Conservation (phyloP, 2,888 invertebrate genomes). For the Malthinus flaveolus region DNA sequence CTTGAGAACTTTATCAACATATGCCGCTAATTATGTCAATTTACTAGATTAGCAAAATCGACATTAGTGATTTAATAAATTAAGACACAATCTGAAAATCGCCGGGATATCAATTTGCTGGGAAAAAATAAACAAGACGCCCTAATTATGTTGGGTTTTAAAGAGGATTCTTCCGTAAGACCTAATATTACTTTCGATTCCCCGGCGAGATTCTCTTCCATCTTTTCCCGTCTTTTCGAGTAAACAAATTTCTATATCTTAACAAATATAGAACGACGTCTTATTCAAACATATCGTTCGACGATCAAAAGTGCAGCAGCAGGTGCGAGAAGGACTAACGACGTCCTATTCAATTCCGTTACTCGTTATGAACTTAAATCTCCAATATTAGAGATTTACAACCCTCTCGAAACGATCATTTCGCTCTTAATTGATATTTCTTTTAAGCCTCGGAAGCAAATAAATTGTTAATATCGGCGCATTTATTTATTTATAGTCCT, state of each 20-base stretch:
- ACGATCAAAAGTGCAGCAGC: constrained; percentile 14
- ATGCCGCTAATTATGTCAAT: constrained; percentile 22
- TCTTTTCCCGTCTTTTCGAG: constrained; percentile 12
- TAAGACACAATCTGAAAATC: constrained; percentile 10
- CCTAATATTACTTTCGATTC: neutral
- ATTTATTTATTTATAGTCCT: too few species aligned
- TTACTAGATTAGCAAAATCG: constrained; percentile 21
- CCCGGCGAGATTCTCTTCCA: neutral
- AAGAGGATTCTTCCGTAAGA: constrained; percentile 1
- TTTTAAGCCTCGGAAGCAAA: too few species aligned
- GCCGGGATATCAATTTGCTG: constrained; percentile 7
- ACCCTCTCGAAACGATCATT: too few species aligned
- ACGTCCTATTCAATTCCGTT: constrained; percentile 1
- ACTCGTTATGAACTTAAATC: neutral
- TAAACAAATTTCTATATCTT: constrained; percentile 15
- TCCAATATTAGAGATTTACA: too few species aligned
- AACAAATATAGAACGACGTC: constrained; percentile 7
- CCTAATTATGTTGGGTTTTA: constrained; percentile 7
- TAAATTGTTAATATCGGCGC: too few species aligned
- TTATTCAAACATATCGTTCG: constrained; percentile 8
- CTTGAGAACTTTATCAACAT: constrained; percentile 19
- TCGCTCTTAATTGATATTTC: too few species aligned
- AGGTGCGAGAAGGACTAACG: constrained; percentile 2
- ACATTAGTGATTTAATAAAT: constrained; percentile 11
- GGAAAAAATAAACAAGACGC: neutral